Percentiles rank a stretch among this genome's conserved stretches.
Conservation (phyloP, 2,113 vertebrate species). For the Eulacestoma nigropectus region DNA sequence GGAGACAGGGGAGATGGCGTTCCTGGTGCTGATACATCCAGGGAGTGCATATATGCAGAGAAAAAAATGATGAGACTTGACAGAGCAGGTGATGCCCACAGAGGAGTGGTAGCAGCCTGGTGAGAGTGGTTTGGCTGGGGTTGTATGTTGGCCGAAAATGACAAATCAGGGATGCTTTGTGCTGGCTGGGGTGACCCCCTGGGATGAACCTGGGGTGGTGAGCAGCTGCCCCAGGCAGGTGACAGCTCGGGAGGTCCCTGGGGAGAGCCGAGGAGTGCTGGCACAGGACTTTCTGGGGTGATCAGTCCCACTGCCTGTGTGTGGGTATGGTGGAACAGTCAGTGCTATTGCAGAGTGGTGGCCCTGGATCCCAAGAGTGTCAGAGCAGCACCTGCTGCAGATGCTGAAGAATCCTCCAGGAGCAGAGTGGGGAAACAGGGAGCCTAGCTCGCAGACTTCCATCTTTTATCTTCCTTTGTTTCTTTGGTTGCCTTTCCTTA, state of each 20-base stretch:
- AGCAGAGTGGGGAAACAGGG: rapidly evolving
- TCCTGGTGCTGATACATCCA: neutral
- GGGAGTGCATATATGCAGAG: neutral
- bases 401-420: neutral
- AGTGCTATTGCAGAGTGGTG: neutral
- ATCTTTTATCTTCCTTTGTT: neutral
- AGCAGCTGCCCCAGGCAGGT: neutral
- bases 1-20: rapidly evolving
- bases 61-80: neutral
- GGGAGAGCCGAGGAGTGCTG: rapidly evolving
- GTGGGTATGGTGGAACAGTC: rapidly evolving
- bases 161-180: rapidly evolving
- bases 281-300: neutral
- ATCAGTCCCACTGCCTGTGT: rapidly evolving
- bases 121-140: neutral
- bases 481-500: neutral
- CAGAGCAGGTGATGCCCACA: neutral
- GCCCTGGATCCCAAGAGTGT: neutral
- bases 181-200: neutral
- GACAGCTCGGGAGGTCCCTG: neutral
- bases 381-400: neutral
- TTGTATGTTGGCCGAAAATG: too few relatives aligned
- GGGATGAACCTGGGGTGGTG: too few relatives aligned
- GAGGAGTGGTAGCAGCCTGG: neutral
- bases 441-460: neutral